Evolutionary conservation across 2,797 vertebrate genomes (phyloP).

Genomic region (Lutjanus campechanus): DNA sequence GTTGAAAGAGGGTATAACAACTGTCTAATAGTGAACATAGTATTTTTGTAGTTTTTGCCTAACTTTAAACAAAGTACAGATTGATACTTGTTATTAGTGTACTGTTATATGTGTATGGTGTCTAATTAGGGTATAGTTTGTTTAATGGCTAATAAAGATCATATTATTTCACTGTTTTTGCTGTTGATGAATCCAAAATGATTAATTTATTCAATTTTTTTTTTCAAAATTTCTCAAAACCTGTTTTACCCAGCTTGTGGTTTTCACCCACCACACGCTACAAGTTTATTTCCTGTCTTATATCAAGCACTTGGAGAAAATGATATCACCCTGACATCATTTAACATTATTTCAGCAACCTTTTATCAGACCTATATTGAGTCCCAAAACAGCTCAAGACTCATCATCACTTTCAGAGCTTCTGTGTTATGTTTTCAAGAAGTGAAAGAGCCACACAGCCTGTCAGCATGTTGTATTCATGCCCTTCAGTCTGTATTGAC

Average conservation of each 20-base stretch:
- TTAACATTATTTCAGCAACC: not conserved
- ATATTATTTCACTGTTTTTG: not conserved
- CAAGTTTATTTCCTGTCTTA: not conserved
- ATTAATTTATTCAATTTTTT: not conserved
- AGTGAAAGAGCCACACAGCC: not conserved
- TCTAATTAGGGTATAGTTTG: too few relatives aligned
- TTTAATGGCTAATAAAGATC: too few relatives aligned
- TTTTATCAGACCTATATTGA: not conserved
- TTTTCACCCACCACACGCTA: not conserved
- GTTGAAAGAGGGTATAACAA: too few relatives aligned
- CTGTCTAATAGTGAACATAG: too few relatives aligned
- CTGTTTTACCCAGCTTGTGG: not conserved
- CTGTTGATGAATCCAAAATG: conserved; percentile 1
- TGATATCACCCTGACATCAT: not conserved
- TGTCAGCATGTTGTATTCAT: not conserved
- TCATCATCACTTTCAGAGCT: not conserved
- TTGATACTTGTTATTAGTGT: too few relatives aligned
- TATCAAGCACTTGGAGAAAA: not conserved
- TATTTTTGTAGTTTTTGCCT: too few relatives aligned
- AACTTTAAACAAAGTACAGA: too few relatives aligned
- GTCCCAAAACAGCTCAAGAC: not conserved
- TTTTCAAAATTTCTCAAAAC: too few relatives aligned
- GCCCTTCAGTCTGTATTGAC: conserved; percentile 18
- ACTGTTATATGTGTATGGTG: too few relatives aligned
- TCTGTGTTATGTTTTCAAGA: not conserved